These are phyloP conservation scores for Rhynchonycteris naso DNA, from an alignment of 2,797 vertebrate species.

Conservation along the genomic window DNA sequence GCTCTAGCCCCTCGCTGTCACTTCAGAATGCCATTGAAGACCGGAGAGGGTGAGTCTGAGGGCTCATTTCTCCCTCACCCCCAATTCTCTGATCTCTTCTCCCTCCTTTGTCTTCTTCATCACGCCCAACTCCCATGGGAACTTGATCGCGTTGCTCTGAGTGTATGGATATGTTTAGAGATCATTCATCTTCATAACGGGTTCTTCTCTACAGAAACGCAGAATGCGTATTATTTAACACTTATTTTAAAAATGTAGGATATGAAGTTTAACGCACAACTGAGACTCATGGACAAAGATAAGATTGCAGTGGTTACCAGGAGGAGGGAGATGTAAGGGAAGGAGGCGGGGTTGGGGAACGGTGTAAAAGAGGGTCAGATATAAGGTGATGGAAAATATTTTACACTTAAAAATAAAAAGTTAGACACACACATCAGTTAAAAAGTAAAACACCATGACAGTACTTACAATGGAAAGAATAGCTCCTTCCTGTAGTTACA, in stretches of 20 bases:
- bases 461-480: no score
- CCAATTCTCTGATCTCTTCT: not conserved
- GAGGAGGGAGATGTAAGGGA: no score
- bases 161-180: not conserved
- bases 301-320: no score
- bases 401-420: not conserved
- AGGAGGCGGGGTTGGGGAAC: no score
- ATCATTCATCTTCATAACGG: not conserved
- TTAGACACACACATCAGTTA: not conserved
- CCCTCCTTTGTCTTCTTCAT: fast-evolving
- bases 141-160: not conserved
- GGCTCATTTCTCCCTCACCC: not conserved
- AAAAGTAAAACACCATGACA: not conserved
- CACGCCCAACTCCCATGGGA: not conserved
- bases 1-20: not conserved
- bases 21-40: not conserved
- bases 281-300: no score
- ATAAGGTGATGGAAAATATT: no score
- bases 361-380: no score
- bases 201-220: not conserved
- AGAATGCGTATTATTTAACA: not conserved
- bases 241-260: not conserved
- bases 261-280: no score
- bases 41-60: no score
- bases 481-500: not conserved